Conservation (phyloP, 2,888 invertebrate species). For the Entomobrya proxima region DNA sequence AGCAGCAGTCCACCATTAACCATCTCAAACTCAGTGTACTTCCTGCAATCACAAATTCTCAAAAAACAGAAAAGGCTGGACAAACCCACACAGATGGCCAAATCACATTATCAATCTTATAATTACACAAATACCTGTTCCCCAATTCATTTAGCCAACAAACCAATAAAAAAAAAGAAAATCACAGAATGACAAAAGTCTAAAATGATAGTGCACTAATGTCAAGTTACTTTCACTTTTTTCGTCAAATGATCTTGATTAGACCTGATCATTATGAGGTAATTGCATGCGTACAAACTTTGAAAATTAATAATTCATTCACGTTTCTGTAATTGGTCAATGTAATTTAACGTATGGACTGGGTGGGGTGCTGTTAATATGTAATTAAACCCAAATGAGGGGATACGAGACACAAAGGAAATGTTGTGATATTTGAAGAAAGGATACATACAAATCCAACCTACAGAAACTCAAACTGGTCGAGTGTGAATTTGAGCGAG, state of each 20-base stretch:
- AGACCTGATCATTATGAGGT: background rate
- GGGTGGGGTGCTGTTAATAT: background rate
- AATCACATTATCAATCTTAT: too few relatives aligned
- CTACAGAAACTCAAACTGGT: constrained; percentile 19
- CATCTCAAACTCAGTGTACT: too few relatives aligned
- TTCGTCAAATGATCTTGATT: constrained; percentile 5
- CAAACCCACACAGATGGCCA: too few relatives aligned
- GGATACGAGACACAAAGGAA: background rate
- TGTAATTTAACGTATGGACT: background rate
- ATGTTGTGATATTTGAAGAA: background rate
- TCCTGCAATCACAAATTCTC: too few relatives aligned
- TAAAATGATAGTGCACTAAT: constrained; percentile 3
- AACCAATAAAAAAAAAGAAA: too few relatives aligned
- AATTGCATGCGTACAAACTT: background rate
- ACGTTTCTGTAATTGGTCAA: background rate
- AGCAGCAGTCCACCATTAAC: too few relatives aligned
- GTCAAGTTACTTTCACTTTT: constrained; percentile 28
- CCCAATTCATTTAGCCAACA: too few relatives aligned
- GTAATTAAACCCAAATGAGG: background rate
- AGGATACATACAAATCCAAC: background rate
- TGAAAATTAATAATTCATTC: constrained; percentile 10
- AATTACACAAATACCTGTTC: too few relatives aligned
- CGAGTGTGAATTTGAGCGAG: background rate
- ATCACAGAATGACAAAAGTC: too few relatives aligned
- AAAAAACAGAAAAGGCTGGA: too few relatives aligned